Evolutionary conservation across 2,797 vertebrate genomes (phyloP).

Genomic region (Varecia variegata): DNA sequence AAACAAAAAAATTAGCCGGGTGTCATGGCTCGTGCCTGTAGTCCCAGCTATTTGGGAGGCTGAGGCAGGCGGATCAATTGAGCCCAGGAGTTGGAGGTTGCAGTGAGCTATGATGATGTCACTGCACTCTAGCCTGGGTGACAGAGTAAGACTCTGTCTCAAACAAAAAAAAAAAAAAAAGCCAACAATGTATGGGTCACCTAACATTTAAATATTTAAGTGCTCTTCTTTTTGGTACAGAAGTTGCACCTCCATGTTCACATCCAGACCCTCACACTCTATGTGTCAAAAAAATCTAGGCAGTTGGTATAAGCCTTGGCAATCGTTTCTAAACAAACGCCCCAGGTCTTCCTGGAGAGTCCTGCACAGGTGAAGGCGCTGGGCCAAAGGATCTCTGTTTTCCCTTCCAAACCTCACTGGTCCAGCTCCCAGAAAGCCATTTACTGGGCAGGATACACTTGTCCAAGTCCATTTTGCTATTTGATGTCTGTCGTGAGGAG

Average conservation of each 20-base stretch:
- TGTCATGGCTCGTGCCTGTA: too few species aligned
- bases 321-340: background rate
- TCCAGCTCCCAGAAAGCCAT: background rate
- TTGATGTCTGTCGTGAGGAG: background rate
- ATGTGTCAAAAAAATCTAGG: background rate
- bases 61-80: too few species aligned
- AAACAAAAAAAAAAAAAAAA: background rate
- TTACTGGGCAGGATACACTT: background rate
- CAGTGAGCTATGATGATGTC: too few species aligned
- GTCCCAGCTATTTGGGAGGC: too few species aligned
- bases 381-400: background rate
- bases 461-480: background rate
- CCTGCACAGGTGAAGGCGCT: rapidly evolving
- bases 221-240: background rate
- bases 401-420: background rate
- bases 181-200: background rate
- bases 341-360: background rate
- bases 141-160: too few species aligned
- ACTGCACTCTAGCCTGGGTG: too few species aligned
- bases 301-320: background rate
- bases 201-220: background rate
- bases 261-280: background rate
- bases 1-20: too few species aligned
- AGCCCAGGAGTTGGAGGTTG: too few species aligned
- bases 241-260: background rate